Base-by-base conservation (phyloP, 2,888 invertebrate species). In the Camponotus fellah region DNA sequence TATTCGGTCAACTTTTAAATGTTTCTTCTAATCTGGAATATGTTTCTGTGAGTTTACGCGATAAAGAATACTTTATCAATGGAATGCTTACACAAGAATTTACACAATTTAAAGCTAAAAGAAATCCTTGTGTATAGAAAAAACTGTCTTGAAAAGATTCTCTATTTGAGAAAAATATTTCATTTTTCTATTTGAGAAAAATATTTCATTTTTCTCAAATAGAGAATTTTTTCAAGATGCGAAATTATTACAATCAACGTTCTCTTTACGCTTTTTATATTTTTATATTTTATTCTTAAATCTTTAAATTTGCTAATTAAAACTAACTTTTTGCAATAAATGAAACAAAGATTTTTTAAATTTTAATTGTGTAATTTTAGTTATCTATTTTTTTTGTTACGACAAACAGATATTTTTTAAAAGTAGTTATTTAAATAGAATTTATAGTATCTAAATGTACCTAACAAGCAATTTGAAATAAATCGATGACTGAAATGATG, bases 401-500 rank as follows among this genome's bases (percentile, higher is more conserved):
- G n/a, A 6, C 5, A 46, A 56, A 6, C 3, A 2, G 12, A 53
- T 37, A 0, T 76, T 65, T 65, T 10, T 9, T 43, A 43, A 43
- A 43, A 0, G 3, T 12, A 43, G 6, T 66, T 56, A 40, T 56
- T 40, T 40, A 43, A 58, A 58, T 53, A 12, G n/a, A 77, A 3
- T 32, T 75, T 46, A 34, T 46, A 62, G 3, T 9, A 17, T 2
- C 26, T 26, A 46, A 3, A 0, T 79, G 34, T 69, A 21, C 2
- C 5, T 46, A 32, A 60, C 1, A 26, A 26, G 58, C 12, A n/a
- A 49, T 71, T 26, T 4, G 34, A 56, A 43, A 68, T 3, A 32
- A 62, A 46, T 71, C 10, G 49, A 65, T 76, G 17, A 32, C 40
- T 62, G 74, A 83, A 17, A 82, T 17, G 65, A 53, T 85, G 58